Evolutionary conservation across 2,888 invertebrate species (phyloP).

Genomic region (Atethmia centrago): DNA sequence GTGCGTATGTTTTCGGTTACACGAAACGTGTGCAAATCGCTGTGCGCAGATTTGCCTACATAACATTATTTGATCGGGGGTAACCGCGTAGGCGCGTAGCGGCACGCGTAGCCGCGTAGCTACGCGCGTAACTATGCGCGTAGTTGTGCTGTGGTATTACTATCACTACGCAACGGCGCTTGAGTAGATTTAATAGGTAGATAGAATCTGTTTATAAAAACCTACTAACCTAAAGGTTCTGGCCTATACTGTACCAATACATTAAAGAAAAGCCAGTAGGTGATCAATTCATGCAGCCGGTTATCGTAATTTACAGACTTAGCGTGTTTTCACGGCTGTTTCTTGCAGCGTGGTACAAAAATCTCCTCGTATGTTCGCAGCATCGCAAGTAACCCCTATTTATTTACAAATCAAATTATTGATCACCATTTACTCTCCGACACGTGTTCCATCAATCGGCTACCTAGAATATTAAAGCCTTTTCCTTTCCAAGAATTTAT

Average conservation of each 20-base stretch:
- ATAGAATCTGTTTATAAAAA: neutral
- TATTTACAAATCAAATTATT: slow-evolving; percentile 7
- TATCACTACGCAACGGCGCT: neutral
- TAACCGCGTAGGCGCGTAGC: slow-evolving; percentile 22
- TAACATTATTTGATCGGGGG: slow-evolving; percentile 27
- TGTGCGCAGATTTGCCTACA: slow-evolving; percentile 11
- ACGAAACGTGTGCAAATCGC: slow-evolving; percentile 19
- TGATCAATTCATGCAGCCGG: neutral
- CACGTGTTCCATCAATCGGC: neutral
- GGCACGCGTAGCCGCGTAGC: slow-evolving; percentile 12
- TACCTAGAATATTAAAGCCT: neutral
- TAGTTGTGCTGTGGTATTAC: slow-evolving; percentile 19
- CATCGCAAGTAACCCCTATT: neutral
- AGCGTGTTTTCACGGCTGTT: neutral
- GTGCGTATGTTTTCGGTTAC: slow-evolving; percentile 17
- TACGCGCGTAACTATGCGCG: neutral
- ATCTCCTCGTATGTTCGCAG: neutral
- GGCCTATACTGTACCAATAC: neutral
- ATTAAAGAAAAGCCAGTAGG: neutral
- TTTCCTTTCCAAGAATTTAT: slow-evolving; percentile 2
- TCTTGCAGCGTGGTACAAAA: neutral
- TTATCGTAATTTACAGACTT: neutral
- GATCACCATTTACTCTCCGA: neutral
- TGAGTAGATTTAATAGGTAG: neutral
- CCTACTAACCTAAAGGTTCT: neutral